Conservation (phyloP, 1,140 invertebrate species). For the Penaeus japonicus region DNA sequence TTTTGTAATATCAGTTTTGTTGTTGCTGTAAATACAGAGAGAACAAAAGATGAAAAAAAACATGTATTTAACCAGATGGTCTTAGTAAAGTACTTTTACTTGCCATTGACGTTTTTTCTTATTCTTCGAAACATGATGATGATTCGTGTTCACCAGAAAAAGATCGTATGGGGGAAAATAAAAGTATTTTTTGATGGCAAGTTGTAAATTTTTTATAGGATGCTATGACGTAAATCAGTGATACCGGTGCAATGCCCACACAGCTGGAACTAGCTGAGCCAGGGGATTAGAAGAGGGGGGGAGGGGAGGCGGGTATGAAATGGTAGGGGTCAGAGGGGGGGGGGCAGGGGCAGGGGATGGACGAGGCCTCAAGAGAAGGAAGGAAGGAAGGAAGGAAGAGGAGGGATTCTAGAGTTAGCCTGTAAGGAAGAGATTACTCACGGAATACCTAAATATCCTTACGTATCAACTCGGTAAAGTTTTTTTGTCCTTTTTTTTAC, state of each 20-base stretch:
- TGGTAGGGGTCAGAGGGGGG: no score
- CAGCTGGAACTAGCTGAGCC: background rate
- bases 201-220: slow-evolving; percentile 18
- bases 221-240: background rate
- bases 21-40: background rate
- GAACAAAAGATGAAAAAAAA: background rate
- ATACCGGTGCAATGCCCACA: background rate
- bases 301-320: no score
- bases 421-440: no score
- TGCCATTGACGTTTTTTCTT: background rate
- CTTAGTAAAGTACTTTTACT: background rate
- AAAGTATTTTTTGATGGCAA: slow-evolving; percentile 13
- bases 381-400: no score
- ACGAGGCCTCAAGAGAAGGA: background rate
- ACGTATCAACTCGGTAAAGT: no score
- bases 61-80: slow-evolving; percentile 1
- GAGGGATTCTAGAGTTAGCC: no score
- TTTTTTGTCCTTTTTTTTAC: no score
- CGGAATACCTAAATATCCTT: no score
- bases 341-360: background rate
- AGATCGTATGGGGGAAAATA: background rate
- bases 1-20: slow-evolving; percentile 11
- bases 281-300: no score
- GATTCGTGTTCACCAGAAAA: no score
- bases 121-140: no score